Percentiles rank a stretch among this genome's conserved stretches.
These are phyloP conservation scores for Amphibalanus amphitrite DNA, from an alignment of 1,140 invertebrate genomes.

Conservation along the genomic window DNA sequence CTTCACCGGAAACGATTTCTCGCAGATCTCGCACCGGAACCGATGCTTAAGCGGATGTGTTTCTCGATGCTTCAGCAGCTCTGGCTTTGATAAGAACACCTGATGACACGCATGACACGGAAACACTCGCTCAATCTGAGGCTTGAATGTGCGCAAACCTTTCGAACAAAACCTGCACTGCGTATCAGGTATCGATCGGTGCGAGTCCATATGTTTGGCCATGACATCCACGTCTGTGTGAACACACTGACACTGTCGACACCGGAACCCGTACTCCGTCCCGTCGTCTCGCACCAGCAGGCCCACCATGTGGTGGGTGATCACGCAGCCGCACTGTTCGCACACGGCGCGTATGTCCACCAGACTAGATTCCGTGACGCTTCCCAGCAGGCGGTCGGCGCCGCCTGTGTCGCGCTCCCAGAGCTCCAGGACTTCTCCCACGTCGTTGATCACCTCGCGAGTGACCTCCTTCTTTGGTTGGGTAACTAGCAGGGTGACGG, in stretches of 20 bases:
- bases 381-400: not conserved
- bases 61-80: not conserved
- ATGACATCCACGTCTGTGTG: not conserved
- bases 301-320: not conserved
- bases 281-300: not conserved
- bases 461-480: not conserved
- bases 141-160: not conserved
- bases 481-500: not conserved
- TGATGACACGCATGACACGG: not conserved
- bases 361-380: not conserved
- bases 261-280: not conserved
- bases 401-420: not conserved
- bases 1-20: conserved; percentile 16
- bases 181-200: not conserved
- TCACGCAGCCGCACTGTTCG: not conserved
- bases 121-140: not conserved
- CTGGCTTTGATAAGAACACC: not conserved
- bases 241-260: not conserved
- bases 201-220: not conserved
- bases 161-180: not conserved
- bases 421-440: not conserved
- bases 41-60: not conserved
- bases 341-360: not conserved
- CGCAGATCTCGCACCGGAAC: conserved; percentile 17
- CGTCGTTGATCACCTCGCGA: not conserved